These are phyloP conservation scores for Scaptomyza polygonia DNA, from an alignment of 2,888 invertebrate genomes.

Conservation along the genomic window DNA sequence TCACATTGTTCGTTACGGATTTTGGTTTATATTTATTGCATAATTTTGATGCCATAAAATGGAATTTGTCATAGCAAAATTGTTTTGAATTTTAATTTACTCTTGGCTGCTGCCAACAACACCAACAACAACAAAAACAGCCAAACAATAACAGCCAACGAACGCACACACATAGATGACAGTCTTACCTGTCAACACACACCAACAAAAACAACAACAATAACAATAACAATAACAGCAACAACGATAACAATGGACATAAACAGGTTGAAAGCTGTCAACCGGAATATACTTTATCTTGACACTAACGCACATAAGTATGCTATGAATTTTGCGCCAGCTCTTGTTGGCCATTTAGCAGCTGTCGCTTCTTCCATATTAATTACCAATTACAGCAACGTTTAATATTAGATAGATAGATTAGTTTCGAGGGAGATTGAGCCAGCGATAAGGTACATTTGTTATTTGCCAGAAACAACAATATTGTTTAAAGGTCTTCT, in stretches of 20 bases:
- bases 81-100: conserved; percentile 76
- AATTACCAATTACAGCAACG: conserved; percentile 54
- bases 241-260: conserved; percentile 35
- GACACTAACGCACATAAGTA: conserved; percentile 41
- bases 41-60: conserved; percentile 72
- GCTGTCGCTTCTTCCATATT: conserved; percentile 39
- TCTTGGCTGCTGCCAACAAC: conserved; percentile 30
- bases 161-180: conserved; percentile 12
- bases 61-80: conserved; percentile 66
- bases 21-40: conserved; percentile 74
- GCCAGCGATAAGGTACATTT: neutral
- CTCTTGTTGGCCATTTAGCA: conserved; percentile 20
- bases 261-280: conserved; percentile 34
- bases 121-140: no score
- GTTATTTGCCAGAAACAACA: neutral
- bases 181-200: conserved; percentile 44
- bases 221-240: neutral
- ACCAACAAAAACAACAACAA: neutral
- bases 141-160: neutral
- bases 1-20: conserved; percentile 67
- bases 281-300: conserved; percentile 32
- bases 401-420: neutral
- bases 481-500: conserved; percentile 1
- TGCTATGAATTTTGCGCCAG: conserved; percentile 38
- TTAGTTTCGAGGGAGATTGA: neutral